These are phyloP conservation scores for Numida meleagris DNA, from an alignment of 2,113 vertebrate species.

Conservation along the genomic window DNA sequence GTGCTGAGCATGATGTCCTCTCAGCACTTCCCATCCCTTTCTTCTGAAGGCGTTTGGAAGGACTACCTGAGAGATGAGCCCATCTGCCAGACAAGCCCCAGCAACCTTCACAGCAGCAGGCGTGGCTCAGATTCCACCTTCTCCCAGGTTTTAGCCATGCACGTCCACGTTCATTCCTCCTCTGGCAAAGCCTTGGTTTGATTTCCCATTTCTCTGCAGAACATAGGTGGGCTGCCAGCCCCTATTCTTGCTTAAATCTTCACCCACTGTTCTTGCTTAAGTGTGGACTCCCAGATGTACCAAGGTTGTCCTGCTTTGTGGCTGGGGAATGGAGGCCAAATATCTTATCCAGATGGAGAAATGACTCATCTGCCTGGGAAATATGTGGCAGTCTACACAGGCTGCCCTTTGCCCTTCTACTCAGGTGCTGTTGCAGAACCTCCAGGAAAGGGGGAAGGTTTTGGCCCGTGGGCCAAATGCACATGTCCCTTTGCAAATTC, in stretches of 20 bases:
- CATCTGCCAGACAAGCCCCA: not conserved
- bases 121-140: not conserved
- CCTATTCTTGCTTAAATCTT: not conserved
- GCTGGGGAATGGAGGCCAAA: not conserved
- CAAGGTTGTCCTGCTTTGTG: not conserved
- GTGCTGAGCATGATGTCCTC: not conserved
- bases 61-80: not conserved
- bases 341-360: not conserved
- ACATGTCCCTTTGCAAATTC: not conserved
- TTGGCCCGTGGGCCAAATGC: not conserved
- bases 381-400: accelerated
- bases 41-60: slow-evolving; percentile 4
- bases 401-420: not conserved
- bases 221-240: not conserved
- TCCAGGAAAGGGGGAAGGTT: not conserved
- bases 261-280: not conserved
- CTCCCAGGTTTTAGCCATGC: not conserved
- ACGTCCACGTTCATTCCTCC: not conserved
- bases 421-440: not conserved
- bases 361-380: not conserved
- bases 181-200: not conserved
- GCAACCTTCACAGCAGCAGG: not conserved
- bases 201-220: not conserved
- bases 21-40: not conserved
- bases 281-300: not conserved